These are phyloP conservation scores for Strigamia crassipes DNA, from an alignment of 2,888 invertebrate genomes.

Conservation along the genomic window DNA sequence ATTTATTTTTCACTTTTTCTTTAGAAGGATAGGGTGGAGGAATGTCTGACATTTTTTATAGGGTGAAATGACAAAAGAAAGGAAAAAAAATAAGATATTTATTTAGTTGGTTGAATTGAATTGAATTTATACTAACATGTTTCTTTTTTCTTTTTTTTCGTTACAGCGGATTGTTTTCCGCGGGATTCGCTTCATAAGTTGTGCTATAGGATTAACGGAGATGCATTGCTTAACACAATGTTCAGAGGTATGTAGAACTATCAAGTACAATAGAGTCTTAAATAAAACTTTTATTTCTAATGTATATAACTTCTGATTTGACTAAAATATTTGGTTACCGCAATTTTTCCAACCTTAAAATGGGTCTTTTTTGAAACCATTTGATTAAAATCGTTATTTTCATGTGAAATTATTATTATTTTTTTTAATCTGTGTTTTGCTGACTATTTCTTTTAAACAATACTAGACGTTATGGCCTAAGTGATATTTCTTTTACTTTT, in stretches of 20 bases:
- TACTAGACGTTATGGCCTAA: too few species aligned
- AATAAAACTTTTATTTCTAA: too few species aligned
- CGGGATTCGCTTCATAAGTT: constrained; percentile 77
- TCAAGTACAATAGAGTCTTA: too few species aligned
- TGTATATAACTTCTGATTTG: too few species aligned
- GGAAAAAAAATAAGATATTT: not conserved
- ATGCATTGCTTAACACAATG: constrained; percentile 85
- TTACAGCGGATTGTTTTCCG: constrained; percentile 66
- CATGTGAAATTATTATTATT: too few species aligned
- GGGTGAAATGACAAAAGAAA: not conserved
- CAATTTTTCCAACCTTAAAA: too few species aligned
- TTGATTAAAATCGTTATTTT: too few species aligned
- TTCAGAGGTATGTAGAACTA: constrained; percentile 64
- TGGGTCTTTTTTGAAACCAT: too few species aligned
- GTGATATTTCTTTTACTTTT: too few species aligned
- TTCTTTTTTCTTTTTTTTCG: constrained; percentile 29
- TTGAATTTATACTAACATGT: constrained; percentile 1
- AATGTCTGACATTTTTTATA: constrained; percentile 10
- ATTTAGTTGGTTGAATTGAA: not conserved
- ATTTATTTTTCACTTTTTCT: constrained; percentile 38
- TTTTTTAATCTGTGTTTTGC: too few species aligned
- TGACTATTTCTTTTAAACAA: too few species aligned
- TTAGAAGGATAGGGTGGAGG: not conserved
- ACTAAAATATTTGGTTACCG: too few species aligned
- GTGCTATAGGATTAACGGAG: constrained; percentile 85